Percentiles rank a stretch among this genome's conserved stretches.
Evolutionary conservation across 1,140 invertebrate genomes (phyloP).

Genomic region (Heterodera schachtii): DNA sequence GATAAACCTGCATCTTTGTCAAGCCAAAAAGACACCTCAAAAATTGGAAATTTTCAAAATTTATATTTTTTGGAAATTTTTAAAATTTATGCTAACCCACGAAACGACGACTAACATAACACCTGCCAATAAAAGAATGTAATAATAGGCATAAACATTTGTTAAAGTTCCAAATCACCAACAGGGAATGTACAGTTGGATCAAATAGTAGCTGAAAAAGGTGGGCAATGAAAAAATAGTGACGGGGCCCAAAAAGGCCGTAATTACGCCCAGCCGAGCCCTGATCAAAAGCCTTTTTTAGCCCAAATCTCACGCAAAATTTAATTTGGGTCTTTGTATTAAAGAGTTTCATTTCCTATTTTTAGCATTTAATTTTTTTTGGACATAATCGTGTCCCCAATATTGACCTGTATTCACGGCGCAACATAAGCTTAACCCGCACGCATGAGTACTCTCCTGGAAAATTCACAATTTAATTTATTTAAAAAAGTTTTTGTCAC

Average conservation of each 20-base stretch:
- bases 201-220: slow-evolving; percentile 87
- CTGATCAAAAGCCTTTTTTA: too few species aligned
- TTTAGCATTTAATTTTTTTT: slow-evolving; percentile 3
- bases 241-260: too few species aligned
- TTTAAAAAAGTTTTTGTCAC: neutral
- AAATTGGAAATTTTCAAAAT: slow-evolving; percentile 63
- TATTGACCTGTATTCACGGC: slow-evolving; percentile 68
- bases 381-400: slow-evolving; percentile 29
- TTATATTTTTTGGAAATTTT: slow-evolving; percentile 65
- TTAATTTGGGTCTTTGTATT: too few species aligned
- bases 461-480: slow-evolving; percentile 26
- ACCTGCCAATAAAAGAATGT: slow-evolving; percentile 38
- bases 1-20: slow-evolving; percentile 70
- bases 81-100: slow-evolving; percentile 37
- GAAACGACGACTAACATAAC: slow-evolving; percentile 29
- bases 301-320: too few species aligned
- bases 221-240: too few species aligned
- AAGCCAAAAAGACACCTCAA: slow-evolving; percentile 95
- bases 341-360: neutral
- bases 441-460: slow-evolving; percentile 74
- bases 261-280: too few species aligned
- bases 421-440: slow-evolving; percentile 60
- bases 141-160: too few species aligned
- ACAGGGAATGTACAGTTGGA: slow-evolving; percentile 73
- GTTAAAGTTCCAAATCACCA: slow-evolving; percentile 51